phyloP scores from a whole-genome alignment of 2,888 invertebrate genomes.

The Hipparchia semele region DNA sequence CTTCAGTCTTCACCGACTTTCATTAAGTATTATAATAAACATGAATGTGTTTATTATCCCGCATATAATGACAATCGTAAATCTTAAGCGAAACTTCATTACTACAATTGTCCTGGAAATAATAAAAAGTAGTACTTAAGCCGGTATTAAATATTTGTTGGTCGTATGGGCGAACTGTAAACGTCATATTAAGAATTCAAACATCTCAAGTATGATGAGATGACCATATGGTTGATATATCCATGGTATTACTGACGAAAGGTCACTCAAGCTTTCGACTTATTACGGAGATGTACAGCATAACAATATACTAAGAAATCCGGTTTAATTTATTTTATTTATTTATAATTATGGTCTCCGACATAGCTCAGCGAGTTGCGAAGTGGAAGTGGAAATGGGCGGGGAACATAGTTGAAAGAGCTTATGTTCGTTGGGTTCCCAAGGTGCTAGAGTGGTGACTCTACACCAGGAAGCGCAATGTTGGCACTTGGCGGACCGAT shows the following conservation, averaged over 20 bases:
- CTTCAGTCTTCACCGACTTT: neutral
- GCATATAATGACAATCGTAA: slow-evolving; percentile 28
- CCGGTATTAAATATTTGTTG: slow-evolving; percentile 20
- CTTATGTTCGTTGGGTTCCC: too few species aligned
- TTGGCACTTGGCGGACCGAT: too few species aligned
- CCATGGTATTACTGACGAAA: slow-evolving; percentile 11
- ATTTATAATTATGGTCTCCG: too few species aligned
- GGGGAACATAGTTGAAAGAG: too few species aligned
- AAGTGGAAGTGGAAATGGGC: too few species aligned
- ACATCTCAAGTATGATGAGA: slow-evolving; percentile 23
- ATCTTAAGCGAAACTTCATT: slow-evolving; percentile 26
- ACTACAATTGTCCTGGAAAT: slow-evolving; percentile 26
- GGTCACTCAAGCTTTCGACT: slow-evolving; percentile 13
- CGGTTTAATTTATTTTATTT: too few species aligned
- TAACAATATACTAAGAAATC: neutral
- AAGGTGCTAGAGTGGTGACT: too few species aligned
- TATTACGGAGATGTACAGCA: neutral
- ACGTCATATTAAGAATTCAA: slow-evolving; percentile 19
- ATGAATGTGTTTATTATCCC: slow-evolving; percentile 27
- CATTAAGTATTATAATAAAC: slow-evolving; percentile 6
- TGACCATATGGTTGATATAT: slow-evolving; percentile 18
- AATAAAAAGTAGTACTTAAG: slow-evolving; percentile 25
- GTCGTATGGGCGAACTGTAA: slow-evolving; percentile 14
- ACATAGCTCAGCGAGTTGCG: too few species aligned
- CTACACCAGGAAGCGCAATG: too few species aligned